These are phyloP conservation scores for Tinamus major DNA, from an alignment of 2,797 vertebrate genomes.

Conservation along the genomic window DNA sequence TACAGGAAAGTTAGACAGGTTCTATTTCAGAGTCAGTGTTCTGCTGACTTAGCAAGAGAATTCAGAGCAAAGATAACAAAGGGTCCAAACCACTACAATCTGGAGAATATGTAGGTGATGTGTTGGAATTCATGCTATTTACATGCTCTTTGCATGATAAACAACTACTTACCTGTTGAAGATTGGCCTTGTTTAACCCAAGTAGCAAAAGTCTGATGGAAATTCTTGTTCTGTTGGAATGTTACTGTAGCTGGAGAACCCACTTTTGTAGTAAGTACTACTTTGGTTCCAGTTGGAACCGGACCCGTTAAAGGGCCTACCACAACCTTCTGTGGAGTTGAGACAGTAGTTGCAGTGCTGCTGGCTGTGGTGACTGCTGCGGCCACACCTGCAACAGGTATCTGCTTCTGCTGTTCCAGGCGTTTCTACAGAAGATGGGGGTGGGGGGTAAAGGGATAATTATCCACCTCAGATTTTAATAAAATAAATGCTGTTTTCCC, in stretches of 20 bases:
- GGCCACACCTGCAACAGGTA: constrained; percentile 72
- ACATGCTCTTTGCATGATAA: neutral
- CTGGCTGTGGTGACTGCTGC: constrained; percentile 79
- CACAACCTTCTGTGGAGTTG: constrained; percentile 89
- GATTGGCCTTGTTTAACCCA: constrained; percentile 98
- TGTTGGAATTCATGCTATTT: neutral
- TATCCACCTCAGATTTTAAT: neutral
- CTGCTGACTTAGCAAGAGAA: neutral
- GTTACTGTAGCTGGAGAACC: constrained; percentile 92
- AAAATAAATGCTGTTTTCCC: neutral
- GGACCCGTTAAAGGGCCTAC: constrained; percentile 88
- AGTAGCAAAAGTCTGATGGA: constrained; percentile 96
- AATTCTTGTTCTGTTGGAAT: constrained; percentile 98
- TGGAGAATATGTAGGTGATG: neutral
- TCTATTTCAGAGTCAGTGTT: neutral
- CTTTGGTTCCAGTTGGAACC: constrained; percentile 89
- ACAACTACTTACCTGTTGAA: constrained; percentile 84
- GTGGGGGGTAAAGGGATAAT: neutral
- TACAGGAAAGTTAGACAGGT: neutral
- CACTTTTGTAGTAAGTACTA: constrained; percentile 94
- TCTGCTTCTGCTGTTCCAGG: constrained; percentile 91
- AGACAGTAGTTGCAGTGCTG: constrained; percentile 79
- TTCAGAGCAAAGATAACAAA: neutral
- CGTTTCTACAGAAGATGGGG: constrained; percentile 84
- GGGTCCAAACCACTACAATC: neutral